Conservation (phyloP, 2,797 vertebrate genomes). For the Leontocebus nigricollis region DNA sequence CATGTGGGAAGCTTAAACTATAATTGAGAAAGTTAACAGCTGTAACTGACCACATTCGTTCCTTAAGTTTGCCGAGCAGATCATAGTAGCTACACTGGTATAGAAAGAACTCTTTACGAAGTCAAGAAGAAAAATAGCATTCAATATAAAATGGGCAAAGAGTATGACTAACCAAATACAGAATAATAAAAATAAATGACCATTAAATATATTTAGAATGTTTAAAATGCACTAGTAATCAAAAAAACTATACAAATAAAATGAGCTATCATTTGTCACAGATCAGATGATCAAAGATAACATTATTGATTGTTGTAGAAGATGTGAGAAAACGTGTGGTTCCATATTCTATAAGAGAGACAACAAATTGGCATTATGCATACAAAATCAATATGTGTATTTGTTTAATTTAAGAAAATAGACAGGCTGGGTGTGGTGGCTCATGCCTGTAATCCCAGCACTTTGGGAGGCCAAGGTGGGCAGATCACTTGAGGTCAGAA, state of each 20-base stretch:
- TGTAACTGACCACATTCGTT: neutral
- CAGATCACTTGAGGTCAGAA: neutral
- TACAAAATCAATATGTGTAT: neutral
- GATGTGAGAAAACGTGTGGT: neutral
- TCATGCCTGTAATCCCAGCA: neutral
- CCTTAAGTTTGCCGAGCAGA: neutral
- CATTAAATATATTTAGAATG: neutral
- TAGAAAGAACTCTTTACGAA: neutral
- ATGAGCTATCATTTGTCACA: neutral
- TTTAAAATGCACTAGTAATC: neutral
- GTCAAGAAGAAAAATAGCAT: neutral
- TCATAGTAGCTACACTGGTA: neutral
- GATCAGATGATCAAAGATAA: neutral
- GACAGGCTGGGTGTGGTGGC: neutral
- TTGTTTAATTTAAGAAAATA: neutral
- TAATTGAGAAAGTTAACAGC: neutral
- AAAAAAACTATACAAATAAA: neutral
- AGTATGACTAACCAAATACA: neutral
- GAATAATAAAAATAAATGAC: conserved; percentile 14
- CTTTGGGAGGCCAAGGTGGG: neutral
- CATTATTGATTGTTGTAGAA: neutral
- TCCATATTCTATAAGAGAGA: neutral
- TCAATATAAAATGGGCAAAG: neutral
- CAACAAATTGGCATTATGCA: neutral
- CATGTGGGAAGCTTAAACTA: neutral